Conservation (phyloP, 2,888 invertebrate genomes). For the Teleogryllus oceanicus region DNA sequence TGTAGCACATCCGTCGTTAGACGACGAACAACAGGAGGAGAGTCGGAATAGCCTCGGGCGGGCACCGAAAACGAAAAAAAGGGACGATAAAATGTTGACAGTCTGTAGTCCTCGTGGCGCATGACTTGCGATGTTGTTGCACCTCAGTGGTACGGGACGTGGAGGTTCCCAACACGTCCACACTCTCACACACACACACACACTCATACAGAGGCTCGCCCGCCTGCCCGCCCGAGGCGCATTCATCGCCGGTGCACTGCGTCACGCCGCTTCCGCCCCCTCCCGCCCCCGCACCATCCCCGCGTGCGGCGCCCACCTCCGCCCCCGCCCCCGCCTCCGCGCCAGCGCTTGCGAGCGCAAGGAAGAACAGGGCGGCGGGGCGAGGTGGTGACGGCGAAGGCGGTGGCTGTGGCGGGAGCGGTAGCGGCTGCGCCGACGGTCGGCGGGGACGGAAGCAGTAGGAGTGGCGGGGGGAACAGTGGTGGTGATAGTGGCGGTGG, state of each 20-base stretch:
- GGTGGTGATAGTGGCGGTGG: no score
- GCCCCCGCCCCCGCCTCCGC: not conserved
- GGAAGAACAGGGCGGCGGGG: no score
- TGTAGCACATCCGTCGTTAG: no score
- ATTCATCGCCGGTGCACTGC: slow-evolving; percentile 10
- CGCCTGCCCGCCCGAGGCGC: not conserved
- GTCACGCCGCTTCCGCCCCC: not conserved
- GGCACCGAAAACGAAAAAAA: not conserved
- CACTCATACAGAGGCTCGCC: not conserved
- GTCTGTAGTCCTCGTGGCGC: not conserved
- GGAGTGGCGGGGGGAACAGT: no score
- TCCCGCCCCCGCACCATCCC: not conserved
- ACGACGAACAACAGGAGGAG: no score
- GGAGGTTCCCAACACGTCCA: not conserved
- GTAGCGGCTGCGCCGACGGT: no score
- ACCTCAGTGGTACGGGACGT: not conserved
- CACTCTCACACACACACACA: not conserved
- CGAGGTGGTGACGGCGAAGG: no score
- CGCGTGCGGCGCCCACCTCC: not conserved
- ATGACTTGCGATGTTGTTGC: slow-evolving; percentile 7
- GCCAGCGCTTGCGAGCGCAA: not conserved
- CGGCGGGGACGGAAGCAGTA: no score
- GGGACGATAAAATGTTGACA: slow-evolving; percentile 1
- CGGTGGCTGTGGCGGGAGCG: no score
- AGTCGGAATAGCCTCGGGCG: no score